Evolutionary conservation across 2,113 vertebrate species (phyloP), one percentile per base, ranked within the genome.

Genomic region (Mesitornis unicolor): DNA sequence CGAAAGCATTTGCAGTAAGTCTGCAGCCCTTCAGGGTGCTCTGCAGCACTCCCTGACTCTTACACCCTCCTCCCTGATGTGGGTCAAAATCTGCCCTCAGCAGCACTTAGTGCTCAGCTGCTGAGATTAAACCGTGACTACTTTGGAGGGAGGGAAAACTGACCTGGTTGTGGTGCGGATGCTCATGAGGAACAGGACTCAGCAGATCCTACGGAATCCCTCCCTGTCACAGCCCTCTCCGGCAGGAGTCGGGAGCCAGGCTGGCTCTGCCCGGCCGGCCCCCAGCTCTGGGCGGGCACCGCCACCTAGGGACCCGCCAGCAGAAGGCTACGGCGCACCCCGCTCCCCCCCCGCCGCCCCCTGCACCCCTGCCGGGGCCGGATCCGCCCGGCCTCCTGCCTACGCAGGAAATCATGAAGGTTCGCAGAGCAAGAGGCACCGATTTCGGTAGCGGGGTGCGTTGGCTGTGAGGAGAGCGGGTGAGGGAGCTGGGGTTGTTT

Each of bases 241-340:
- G 5, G 33, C 10, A 51, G 9, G 28, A 13, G 6, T 35, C 16
- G 11, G 13, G 9, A 13, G 73, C 42, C 3, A 18, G 11, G 20
- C 43, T 2, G 59, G n/a, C 17, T 10, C 33, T 11, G 21, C 12
- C 56, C 4, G 50, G 31, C 71, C 9, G 10, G 13, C 4, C 43
- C 22, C 45, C n/a, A 11, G 22, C n/a, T 8, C 3, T 9, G 80
- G 77, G 15, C 57, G 21, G 91, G 48, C 85, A 91, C 43, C 22
- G 77, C 91, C 91, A 87, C 78, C 85, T 91, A 95, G 81, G 68
- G 95, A 89, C 73, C 16, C 28, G 13, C 26, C 42, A 2, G 83
- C 47, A 75, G 56, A 69, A 81, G 60, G 75, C 75, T 40, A 29
- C 25, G 28, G 31, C 5, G 17, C 24, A 11, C 5, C n/a, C 61